Conservation (phyloP, 2,797 vertebrate genomes). For the Acanthis flammea region DNA sequence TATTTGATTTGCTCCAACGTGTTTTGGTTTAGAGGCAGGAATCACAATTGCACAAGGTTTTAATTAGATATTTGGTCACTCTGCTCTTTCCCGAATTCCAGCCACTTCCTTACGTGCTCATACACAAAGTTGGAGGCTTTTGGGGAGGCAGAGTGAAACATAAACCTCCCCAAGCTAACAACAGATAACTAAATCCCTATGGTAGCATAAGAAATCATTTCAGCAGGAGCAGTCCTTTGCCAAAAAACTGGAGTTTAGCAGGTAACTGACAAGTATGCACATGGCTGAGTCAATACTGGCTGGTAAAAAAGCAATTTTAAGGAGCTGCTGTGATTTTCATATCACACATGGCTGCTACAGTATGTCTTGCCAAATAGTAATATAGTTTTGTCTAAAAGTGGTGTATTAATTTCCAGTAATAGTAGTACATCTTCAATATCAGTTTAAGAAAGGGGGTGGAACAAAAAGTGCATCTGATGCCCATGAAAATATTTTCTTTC, state of each 20-base stretch:
- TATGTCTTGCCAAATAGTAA: neutral
- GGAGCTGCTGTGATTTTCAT: neutral
- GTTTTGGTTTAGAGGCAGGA: neutral
- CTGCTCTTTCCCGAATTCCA: neutral
- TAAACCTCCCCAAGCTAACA: neutral
- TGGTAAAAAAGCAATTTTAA: neutral
- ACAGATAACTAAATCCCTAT: neutral
- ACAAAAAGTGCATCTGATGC: neutral
- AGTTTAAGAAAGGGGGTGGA: neutral
- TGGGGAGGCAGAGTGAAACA: neutral
- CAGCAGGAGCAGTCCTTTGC: neutral
- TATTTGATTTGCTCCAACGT: neutral
- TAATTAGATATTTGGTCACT: neutral
- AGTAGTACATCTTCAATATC: neutral
- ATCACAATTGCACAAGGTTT: neutral
- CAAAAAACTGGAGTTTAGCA: neutral
- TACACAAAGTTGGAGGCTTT: neutral
- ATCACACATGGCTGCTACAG: accelerated
- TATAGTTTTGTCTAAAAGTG: neutral
- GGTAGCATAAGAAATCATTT: neutral
- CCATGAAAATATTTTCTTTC: neutral
- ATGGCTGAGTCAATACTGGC: no score
- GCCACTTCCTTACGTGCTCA: neutral
- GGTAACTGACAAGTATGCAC: neutral
- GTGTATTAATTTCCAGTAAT: neutral